Evolutionary conservation across 2,888 invertebrate species (phyloP), one percentile per base, ranked within the genome.

Genomic region (Agrenia bidenticulata): DNA sequence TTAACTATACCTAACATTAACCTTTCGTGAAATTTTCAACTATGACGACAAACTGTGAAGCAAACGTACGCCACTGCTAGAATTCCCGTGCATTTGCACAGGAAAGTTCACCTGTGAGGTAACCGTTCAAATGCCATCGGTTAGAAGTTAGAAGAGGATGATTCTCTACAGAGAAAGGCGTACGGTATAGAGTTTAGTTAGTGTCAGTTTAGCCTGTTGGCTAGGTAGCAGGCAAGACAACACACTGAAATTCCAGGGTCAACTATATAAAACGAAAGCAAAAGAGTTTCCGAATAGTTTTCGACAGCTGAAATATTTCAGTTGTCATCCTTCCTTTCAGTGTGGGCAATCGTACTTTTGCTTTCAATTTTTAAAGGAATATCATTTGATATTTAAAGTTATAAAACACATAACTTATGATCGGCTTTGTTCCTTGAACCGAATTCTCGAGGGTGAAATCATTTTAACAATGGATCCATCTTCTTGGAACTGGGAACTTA

Each of bases 401-500:
- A 39, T 23, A 57, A 39, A 39, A 7, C 27, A 17, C 4, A 41
- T 41, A 15, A 17, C 9, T 17, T 17, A 21, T 19, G 23, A 15
- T 41, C 58, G 27, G 23, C 41, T 58, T 42, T 42, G n/a, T 17
- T 23, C 2, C 24, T 15, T 2, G 9, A 19, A 23, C 19, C 26
- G 42, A 45, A 58, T 41, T 45, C 17, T 41, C 26, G 42, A 42
- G 57, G 57, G 41, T 26, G 15, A 42, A 42, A 45, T 60, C 50
- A 24, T 26, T 37, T 37, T 32, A 32, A 32, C 11, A 17, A 68
- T 73, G 69, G 73, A 73, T 55, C 69, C 70, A 1, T 69, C 70
- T n/a, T 72, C 74, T 27, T 76, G 76, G 76, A 76, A 76, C 51
- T 76, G 76, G 76, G 76, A 76, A 63, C 66, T 76, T n/a, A 66